phyloP scores from a whole-genome alignment of 2,888 invertebrate species.

The Perithous albicinctus region DNA sequence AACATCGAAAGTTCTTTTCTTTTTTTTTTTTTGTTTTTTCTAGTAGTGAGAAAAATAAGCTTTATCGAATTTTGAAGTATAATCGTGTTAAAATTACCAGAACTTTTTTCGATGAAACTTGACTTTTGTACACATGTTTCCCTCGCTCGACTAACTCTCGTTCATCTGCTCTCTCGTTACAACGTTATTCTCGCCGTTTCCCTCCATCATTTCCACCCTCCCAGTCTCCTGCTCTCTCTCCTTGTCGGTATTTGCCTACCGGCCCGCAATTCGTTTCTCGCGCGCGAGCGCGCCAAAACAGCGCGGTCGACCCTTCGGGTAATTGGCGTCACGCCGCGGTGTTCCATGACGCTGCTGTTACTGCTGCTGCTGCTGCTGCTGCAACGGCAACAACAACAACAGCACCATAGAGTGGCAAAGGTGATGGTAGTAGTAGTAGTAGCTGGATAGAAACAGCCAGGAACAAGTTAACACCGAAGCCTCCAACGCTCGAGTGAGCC shows the following conservation, averaged over 20 bases:
- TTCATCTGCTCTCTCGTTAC: conserved; percentile 42
- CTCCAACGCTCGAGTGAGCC: conserved; percentile 41
- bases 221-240: conserved; percentile 38
- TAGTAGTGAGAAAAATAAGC: background rate
- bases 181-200: conserved; percentile 54
- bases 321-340: conserved; percentile 78
- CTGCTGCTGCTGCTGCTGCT: conserved; percentile 40
- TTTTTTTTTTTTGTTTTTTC: background rate
- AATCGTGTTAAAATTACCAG: background rate
- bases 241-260: conserved; percentile 63
- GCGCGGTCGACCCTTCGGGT: conserved; percentile 77
- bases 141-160: no score
- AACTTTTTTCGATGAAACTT: conserved; percentile 1
- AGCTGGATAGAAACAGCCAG: conserved; percentile 29
- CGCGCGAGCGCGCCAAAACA: conserved; percentile 76
- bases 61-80: background rate
- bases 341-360: conserved; percentile 71
- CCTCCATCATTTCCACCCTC: conserved; percentile 37
- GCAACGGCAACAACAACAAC: conserved; percentile 47
- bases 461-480: conserved; percentile 48
- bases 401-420: conserved; percentile 24
- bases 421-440: conserved; percentile 5
- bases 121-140: background rate
- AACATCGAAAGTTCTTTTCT: background rate
- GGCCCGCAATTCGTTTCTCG: conserved; percentile 76